Base-by-base conservation (phyloP, 2,888 invertebrate genomes). In the Heteropelma amictum region DNA sequence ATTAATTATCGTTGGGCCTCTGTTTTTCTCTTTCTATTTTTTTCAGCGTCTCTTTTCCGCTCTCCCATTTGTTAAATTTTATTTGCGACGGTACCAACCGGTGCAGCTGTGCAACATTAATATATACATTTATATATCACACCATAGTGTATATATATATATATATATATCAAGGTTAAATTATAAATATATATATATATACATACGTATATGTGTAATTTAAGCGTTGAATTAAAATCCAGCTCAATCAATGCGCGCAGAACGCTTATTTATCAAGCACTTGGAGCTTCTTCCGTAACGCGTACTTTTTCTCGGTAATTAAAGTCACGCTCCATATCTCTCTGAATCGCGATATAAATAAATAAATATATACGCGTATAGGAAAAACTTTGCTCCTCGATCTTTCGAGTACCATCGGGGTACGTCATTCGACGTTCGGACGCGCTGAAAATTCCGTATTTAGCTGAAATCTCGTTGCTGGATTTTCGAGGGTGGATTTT, bases 1-100 rank as follows among this genome's bases (percentile, higher is more conserved):
- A 78, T 78, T 78, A 78, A 77, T 78, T 78, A 74, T 74, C 75
- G 60, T 49, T 71, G 76, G 56, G 30, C 58, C 63, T 69, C 58
- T 40, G 6, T 17, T 51, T 45, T 60, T 45, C 12, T 60, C 38
- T 28, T 28, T 23, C 28, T 12, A 12, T 51, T 28, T 10, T 26
- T 49, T 7, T 49, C 23, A n/a, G n/a, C 28, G 1, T 12, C 12
- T 26, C 51, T 51, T 6, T 58, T 40, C 40, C 35, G 30, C 45
- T 38, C 8, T 45, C 40, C 54, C 45, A 56, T 60, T 69, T 53
- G 61, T 40, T 49, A 45, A 64, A 61, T 75, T 75, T 75, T 75
- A 67, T 61, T 67, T 54, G 65, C 61, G 38, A 40, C 58, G 42
- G 42, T 30, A 65, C 51, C 53, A 70, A 56, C 64, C 68, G 47